Evolutionary conservation across 2,113 vertebrate genomes (phyloP).

Genomic region (Himantopus leucocephalus): DNA sequence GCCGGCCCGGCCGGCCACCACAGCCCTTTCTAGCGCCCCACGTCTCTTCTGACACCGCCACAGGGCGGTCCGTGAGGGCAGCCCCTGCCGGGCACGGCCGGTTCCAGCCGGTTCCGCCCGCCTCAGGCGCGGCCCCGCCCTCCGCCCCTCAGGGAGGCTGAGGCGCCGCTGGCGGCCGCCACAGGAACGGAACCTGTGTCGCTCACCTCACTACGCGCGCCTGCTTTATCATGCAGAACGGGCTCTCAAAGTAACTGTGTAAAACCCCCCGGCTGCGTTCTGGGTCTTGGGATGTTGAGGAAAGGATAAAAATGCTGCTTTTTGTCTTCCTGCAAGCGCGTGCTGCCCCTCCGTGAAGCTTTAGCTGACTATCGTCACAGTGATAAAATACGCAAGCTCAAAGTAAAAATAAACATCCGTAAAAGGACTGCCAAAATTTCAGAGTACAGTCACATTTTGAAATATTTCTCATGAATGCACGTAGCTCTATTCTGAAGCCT

Average conservation of each 20-base stretch:
- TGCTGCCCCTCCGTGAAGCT: neutral
- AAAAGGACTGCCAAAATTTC: neutral
- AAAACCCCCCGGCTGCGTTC: accelerated
- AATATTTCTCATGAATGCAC: neutral
- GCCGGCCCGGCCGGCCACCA: neutral
- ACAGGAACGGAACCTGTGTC: accelerated
- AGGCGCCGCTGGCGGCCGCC: neutral
- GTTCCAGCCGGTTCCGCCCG: too few relatives aligned
- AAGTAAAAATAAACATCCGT: neutral
- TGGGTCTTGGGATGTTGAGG: neutral
- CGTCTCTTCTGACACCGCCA: accelerated
- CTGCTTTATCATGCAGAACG: accelerated
- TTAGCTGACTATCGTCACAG: accelerated
- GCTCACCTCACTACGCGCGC: neutral
- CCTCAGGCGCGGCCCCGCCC: neutral
- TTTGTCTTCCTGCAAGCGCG: neutral
- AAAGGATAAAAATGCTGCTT: neutral
- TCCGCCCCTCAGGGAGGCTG: neutral
- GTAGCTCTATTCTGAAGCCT: neutral
- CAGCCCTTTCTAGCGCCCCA: neutral
- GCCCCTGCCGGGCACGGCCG: accelerated
- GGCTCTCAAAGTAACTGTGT: neutral
- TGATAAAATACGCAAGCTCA: neutral
- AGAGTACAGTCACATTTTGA: neutral
- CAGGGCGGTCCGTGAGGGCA: neutral